Evolutionary conservation across 2,797 vertebrate species (phyloP), one percentile per base, ranked within the genome.

Genomic region (Typhlichthys subterraneus): DNA sequence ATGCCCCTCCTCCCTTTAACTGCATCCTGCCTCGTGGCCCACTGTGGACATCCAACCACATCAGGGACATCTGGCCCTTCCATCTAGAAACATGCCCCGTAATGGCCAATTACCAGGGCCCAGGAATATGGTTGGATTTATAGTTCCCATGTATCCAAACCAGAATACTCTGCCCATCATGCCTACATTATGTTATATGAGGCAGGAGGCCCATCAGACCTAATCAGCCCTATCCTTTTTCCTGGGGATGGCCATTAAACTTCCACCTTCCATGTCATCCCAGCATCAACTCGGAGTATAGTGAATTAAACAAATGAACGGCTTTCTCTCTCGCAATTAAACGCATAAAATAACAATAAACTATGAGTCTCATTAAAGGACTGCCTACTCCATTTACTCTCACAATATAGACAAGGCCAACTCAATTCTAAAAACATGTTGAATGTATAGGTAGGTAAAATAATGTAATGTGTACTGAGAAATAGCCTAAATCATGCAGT

Each of bases 141-240:
- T 90, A 74, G 81, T 86, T 83, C 67, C 76, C 69, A 73, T 80
- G 79, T 80, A 90, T 87, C 81, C 80, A 75, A 84, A 84, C 75
- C 68, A 61, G 75, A 86, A 89, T 88, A 76, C 75, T 75, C 85
- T 76, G 85, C 90, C 90, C 79, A 91, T 93, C 91, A 89, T 75
- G 76, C 63, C 69, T 82, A 83, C 84, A 91, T 92, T 92, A 87
- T 75, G 87, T 86, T 87, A 88, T 89, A 89, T 69, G 87, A 92
- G 90, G 91, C 88, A 89, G 85, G 87, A 89, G 87, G 83, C 76
- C 84, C 85, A 89, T 91, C 90, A 88, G 90, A 87, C 82, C 86
- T 91, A 91, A 92, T 91, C 89, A 88, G 87, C 85, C 86, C 91
- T 83, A 91, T 91, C 88, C 85, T 78, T 85, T 42, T 42, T 89